A percentile compares a stretch with the other conserved stretches of the same genome.
phyloP scores from a whole-genome alignment of 2,888 invertebrate genomes.

The Anarsia innoxiella region DNA sequence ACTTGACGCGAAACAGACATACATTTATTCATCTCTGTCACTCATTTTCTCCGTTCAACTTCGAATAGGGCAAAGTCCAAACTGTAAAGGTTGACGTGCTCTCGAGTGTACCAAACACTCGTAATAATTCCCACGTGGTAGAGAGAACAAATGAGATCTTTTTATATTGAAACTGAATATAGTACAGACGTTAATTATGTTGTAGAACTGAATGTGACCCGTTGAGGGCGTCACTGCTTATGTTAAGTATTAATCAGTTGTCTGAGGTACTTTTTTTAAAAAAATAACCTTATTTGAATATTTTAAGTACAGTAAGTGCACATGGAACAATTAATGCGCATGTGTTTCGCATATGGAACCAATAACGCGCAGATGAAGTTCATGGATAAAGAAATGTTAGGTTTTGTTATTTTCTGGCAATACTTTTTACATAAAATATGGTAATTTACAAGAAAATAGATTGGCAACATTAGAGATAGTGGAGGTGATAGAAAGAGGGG shows the following conservation, averaged over 20 bases:
- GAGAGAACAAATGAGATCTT: not conserved
- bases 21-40: too few relatives aligned
- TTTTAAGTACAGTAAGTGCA: not conserved
- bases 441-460: too few relatives aligned
- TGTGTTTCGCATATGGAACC: not conserved
- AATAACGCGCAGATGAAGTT: not conserved
- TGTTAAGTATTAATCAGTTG: not conserved
- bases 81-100: too few relatives aligned
- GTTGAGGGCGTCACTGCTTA: not conserved
- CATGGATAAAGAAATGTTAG: not conserved
- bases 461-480: too few relatives aligned
- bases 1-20: too few relatives aligned
- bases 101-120: not conserved
- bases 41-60: too few relatives aligned
- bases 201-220: not conserved
- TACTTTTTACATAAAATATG: too few relatives aligned
- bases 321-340: not conserved
- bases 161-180: too few relatives aligned
- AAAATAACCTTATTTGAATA: not conserved
- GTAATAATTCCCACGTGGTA: not conserved
- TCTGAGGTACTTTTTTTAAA: not conserved
- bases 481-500: too few relatives aligned
- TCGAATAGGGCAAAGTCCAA: too few relatives aligned
- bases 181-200: not conserved
- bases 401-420: too few relatives aligned